Evolutionary conservation across 2,888 invertebrate species (phyloP), one percentile per base, ranked within the genome.

Genomic region (Drosophila anceps): DNA sequence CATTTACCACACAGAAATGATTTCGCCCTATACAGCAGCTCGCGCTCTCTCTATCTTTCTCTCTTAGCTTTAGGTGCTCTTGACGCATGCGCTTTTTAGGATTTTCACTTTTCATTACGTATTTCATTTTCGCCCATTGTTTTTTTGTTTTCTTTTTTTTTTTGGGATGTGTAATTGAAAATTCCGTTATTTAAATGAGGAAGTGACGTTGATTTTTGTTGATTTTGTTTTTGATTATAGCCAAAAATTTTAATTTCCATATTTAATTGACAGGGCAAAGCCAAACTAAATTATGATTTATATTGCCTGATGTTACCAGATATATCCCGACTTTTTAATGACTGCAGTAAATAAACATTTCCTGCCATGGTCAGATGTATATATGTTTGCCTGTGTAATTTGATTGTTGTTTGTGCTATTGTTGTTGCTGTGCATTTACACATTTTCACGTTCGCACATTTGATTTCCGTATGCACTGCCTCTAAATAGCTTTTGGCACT

Each of bases 141-240:
- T 53, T 53, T 24, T 37, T 27, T 37, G 9, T 66, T 73, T 59
- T 12, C 13, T 82, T 48, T 46, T n/a, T 33, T 33, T 35, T 24
- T 64, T 72, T 66, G 39, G 20, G 71, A 75, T 81, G 81, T 79
- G 79, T 90, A 85, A 85, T 85, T 83, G 78, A 79, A 87, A 85
- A 88, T 90, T 88, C 90, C 88, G 79, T 74, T 79, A 88, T 85
- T 90, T 84, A 88, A 90, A 90, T 88, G 79, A 86, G 86, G 86
- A 86, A 86, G 90, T 86, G 86, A 86, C 88, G 90, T 59, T 84
- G 78, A 67, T 60, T 76, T 63, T 55, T 70, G 43, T 33, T 20
- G 18, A 33, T 51, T 51, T 51, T 24, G 27, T 24, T 51, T 62
- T 46, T 53, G 24, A 29, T 43, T 41, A 18, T 48, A 39, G 50